Evolutionary conservation across 1,140 invertebrate species (phyloP).

Genomic region (Pectinophora gossypiella): DNA sequence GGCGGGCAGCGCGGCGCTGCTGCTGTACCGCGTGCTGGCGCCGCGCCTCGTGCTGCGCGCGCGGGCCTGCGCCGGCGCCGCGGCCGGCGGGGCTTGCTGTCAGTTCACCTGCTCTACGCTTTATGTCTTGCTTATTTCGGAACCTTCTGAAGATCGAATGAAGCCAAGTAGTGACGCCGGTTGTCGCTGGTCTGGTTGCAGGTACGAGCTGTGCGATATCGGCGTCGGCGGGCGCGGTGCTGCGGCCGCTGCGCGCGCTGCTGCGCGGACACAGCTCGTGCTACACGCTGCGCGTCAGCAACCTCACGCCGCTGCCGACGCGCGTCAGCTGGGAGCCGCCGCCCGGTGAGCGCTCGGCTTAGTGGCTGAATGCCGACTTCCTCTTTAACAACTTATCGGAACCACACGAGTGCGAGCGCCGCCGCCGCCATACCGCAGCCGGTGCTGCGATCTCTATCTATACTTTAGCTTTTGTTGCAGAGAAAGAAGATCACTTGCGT

Average conservation of each 20-base stretch:
- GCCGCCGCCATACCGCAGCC: no score
- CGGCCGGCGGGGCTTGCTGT: not conserved
- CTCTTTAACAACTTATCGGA: no score
- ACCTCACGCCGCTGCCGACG: constrained; percentile 44
- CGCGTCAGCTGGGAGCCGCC: constrained; percentile 31
- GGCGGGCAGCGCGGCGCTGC: constrained; percentile 24
- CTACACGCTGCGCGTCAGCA: constrained; percentile 31
- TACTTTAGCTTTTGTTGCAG: no score
- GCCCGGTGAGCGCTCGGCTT: constrained; percentile 19
- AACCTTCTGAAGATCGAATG: no score
- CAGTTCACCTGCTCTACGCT: no score
- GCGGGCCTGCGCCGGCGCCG: constrained; percentile 20
- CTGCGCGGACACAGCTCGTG: constrained; percentile 17
- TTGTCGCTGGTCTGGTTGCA: no score
- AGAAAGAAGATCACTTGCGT: no score
- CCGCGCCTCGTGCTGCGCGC: constrained; percentile 31
- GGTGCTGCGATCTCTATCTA: no score
- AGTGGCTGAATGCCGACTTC: no score
- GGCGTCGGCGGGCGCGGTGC: constrained; percentile 14
- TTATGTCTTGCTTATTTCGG: no score
- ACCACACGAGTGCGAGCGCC: no score
- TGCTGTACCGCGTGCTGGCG: constrained; percentile 38
- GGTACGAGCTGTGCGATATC: not conserved
- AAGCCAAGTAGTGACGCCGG: no score
- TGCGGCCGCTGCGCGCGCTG: constrained; percentile 31